Conservation (phyloP, 2,113 vertebrate species). For the Panthera tigris region DNA sequence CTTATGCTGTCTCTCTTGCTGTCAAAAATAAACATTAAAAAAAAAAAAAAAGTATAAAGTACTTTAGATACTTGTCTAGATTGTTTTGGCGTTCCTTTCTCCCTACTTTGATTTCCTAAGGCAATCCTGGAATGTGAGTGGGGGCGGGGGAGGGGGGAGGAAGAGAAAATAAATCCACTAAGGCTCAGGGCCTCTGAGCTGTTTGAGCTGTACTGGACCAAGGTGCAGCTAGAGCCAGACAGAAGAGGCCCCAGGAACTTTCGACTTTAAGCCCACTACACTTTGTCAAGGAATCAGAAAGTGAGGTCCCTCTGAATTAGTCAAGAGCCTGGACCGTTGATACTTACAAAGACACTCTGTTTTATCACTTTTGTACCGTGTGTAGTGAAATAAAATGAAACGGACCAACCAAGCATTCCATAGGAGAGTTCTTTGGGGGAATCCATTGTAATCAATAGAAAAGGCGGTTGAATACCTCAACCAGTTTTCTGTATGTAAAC, state of each 20-base stretch:
- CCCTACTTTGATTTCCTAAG: not conserved
- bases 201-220: accelerated
- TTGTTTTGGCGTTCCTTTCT: not conserved
- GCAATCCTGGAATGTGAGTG: not conserved
- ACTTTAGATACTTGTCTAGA: not conserved
- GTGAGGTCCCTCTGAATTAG: not conserved
- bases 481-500: not conserved
- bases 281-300: not conserved
- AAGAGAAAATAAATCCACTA: not conserved
- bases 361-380: not conserved
- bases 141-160: not conserved
- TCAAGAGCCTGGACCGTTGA: not conserved
- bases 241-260: not conserved
- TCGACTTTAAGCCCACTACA: not conserved
- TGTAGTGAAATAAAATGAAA: not conserved
- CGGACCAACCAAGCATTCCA: not conserved
- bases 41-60: not conserved
- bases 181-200: not conserved
- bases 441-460: not conserved
- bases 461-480: not conserved
- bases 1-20: too few relatives aligned
- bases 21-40: too few relatives aligned
- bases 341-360: not conserved
- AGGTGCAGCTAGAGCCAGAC: not conserved
- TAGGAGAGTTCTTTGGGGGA: not conserved